These are phyloP conservation scores for Carettochelys insculpta DNA, from an alignment of 2,113 vertebrate genomes.

Conservation along the genomic window DNA sequence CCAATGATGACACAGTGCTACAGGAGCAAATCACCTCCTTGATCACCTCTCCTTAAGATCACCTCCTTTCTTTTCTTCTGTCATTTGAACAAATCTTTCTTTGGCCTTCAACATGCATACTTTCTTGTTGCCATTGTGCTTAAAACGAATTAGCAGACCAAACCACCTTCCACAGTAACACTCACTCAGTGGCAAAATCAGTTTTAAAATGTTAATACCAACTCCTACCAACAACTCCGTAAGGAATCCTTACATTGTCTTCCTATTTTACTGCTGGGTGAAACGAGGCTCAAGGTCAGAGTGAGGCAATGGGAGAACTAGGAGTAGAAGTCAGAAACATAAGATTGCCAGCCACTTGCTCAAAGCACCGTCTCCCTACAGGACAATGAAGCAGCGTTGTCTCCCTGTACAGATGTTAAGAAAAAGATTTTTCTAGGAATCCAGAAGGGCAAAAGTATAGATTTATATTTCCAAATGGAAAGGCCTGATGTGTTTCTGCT, in stretches of 20 bases:
- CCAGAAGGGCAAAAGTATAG: not conserved
- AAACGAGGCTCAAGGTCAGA: not conserved
- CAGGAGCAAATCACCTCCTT: not conserved
- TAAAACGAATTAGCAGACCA: not conserved
- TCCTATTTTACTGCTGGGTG: rapidly evolving
- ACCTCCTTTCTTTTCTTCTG: not conserved
- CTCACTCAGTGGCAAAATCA: not conserved
- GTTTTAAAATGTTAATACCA: not conserved
- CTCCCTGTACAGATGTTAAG: rapidly evolving
- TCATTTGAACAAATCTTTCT: not conserved
- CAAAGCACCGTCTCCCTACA: not conserved
- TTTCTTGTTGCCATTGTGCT: not conserved
- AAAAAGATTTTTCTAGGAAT: rapidly evolving
- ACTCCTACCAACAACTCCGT: not conserved
- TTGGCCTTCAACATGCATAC: not conserved
- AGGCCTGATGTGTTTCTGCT: not conserved
- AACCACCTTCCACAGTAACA: not conserved
- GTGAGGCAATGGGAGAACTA: not conserved
- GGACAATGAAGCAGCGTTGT: rapidly evolving
- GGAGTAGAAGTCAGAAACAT: not conserved
- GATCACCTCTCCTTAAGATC: no score
- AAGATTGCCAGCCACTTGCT: rapidly evolving
- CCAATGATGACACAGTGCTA: not conserved
- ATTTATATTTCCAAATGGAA: not conserved
- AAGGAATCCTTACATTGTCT: not conserved